Evolutionary conservation across 2,888 invertebrate species (phyloP).

Genomic region (Panopea generosa): DNA sequence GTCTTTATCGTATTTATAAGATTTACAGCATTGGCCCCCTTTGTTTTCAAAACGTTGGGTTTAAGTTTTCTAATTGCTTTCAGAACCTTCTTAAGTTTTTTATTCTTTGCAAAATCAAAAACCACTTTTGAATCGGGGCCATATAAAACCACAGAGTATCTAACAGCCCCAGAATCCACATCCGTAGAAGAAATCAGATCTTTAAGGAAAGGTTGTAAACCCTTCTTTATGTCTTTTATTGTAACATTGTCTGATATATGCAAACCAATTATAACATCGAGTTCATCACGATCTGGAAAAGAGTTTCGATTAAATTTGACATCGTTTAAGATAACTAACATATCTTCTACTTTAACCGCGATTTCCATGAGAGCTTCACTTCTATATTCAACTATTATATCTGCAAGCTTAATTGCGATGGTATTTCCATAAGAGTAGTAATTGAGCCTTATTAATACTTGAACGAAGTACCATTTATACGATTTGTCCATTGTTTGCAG

Average conservation of each 20-base stretch:
- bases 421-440: too few species aligned
- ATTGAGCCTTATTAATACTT: too few species aligned
- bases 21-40: conserved; percentile 41
- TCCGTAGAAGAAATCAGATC: conserved; percentile 58
- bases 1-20: conserved; percentile 54
- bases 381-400: too few species aligned
- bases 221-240: conserved; percentile 61
- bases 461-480: too few species aligned
- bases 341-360: not conserved
- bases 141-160: conserved; percentile 81
- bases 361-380: too few species aligned
- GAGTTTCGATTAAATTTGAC: not conserved
- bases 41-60: conserved; percentile 39
- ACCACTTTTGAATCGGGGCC: conserved; percentile 74
- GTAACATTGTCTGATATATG: conserved; percentile 63
- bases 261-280: conserved; percentile 66
- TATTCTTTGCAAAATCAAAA: conserved; percentile 64
- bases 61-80: conserved; percentile 57
- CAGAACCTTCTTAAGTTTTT: conserved; percentile 50
- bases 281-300: conserved; percentile 60
- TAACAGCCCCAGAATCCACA: conserved; percentile 65
- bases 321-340: too few species aligned
- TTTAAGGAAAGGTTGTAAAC: conserved; percentile 58
- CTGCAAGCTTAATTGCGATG: too few species aligned
- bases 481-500: too few species aligned